These are phyloP conservation scores for Prionace glauca DNA, from an alignment of 2,797 vertebrate species.

Conservation along the genomic window DNA sequence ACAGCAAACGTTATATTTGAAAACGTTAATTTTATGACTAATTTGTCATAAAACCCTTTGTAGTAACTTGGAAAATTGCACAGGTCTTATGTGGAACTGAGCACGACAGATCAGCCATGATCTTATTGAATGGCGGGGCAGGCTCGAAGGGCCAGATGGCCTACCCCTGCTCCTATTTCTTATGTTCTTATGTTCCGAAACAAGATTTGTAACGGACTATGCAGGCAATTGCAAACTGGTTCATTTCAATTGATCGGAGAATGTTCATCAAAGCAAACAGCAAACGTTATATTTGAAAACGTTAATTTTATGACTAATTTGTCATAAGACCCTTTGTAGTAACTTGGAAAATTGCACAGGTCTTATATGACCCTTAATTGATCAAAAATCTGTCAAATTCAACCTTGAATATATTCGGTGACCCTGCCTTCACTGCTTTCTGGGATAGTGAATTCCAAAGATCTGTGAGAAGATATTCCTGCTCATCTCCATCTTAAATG, in stretches of 20 bases:
- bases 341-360: slow-evolving; percentile 40
- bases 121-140: too few relatives aligned
- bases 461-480: too few relatives aligned
- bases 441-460: too few relatives aligned
- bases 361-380: slow-evolving; percentile 6
- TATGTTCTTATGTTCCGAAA: not conserved
- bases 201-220: not conserved
- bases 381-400: too few relatives aligned
- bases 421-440: too few relatives aligned
- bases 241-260: not conserved
- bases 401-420: too few relatives aligned
- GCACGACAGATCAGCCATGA: too few relatives aligned
- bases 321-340: slow-evolving; percentile 42
- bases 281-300: not conserved
- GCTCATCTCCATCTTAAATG: too few relatives aligned
- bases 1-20: not conserved
- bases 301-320: not conserved
- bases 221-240: not conserved
- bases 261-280: not conserved
- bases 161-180: too few relatives aligned
- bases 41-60: slow-evolving; percentile 30
- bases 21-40: not conserved
- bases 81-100: too few relatives aligned
- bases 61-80: too few relatives aligned
- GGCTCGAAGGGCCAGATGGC: too few relatives aligned